phyloP scores from a whole-genome alignment of 2,888 invertebrate genomes.

The Cosmorhoe ocellata region DNA sequence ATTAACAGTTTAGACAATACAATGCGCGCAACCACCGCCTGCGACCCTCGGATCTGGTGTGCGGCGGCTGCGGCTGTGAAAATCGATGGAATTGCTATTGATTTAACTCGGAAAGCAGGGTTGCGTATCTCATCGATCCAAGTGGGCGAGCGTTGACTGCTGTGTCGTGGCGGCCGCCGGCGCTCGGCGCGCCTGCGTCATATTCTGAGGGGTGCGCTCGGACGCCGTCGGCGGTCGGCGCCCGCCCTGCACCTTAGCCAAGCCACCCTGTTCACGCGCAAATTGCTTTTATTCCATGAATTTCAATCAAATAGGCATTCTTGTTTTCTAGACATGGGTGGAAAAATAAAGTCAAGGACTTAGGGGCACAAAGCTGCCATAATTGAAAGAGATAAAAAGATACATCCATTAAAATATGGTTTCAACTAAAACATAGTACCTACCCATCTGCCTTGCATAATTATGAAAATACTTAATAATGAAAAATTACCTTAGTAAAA shows the following conservation, averaged over 20 bases:
- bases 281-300: conserved; percentile 44
- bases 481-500: no score
- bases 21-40: conserved; percentile 78
- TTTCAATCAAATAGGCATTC: background rate
- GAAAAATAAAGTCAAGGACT: no score
- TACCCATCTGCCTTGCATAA: no score
- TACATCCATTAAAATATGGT: no score
- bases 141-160: conserved; percentile 55
- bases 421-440: no score
- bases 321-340: background rate
- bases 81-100: conserved; percentile 90
- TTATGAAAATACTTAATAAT: no score
- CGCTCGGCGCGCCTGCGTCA: conserved; percentile 62
- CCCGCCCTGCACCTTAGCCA: conserved; percentile 48
- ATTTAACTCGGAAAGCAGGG: conserved; percentile 86
- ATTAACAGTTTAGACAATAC: background rate
- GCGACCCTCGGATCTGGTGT: conserved; percentile 74
- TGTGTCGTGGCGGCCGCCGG: conserved; percentile 33
- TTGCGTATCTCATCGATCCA: conserved; percentile 89
- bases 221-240: conserved; percentile 39
- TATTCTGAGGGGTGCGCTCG: conserved; percentile 48
- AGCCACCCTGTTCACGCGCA: conserved; percentile 75
- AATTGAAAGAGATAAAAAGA: no score
- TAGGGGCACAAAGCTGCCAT: no score
- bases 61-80: conserved; percentile 85